These are phyloP conservation scores for Abrostola triplasia DNA, from an alignment of 2,888 invertebrate species.

Conservation along the genomic window DNA sequence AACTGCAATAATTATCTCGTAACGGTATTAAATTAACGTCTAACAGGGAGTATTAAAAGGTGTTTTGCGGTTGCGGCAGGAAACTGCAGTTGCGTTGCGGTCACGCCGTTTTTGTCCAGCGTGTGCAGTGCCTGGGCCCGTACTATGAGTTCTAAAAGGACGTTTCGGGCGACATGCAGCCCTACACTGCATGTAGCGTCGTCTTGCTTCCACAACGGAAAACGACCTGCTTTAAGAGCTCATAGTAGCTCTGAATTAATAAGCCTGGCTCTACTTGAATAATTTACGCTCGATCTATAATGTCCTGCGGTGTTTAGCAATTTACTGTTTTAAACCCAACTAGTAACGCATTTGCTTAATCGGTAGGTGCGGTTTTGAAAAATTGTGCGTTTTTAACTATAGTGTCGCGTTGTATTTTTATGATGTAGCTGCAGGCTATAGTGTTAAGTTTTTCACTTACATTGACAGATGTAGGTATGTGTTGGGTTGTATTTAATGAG, in stretches of 20 bases:
- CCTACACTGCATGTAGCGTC: slow-evolving; percentile 3
- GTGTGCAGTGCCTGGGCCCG: slow-evolving; percentile 53
- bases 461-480: neutral
- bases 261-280: slow-evolving; percentile 58
- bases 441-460: slow-evolving; percentile 3
- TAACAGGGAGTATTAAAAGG: slow-evolving; percentile 76
- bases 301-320: slow-evolving; percentile 47
- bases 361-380: slow-evolving; percentile 36
- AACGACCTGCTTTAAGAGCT: too few species aligned
- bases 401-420: slow-evolving; percentile 22
- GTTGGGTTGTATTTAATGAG: neutral
- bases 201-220: too few species aligned
- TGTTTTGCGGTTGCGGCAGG: slow-evolving; percentile 83
- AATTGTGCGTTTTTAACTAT: slow-evolving; percentile 19
- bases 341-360: slow-evolving; percentile 44
- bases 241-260: slow-evolving; percentile 58
- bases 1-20: slow-evolving; percentile 61
- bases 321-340: slow-evolving; percentile 39
- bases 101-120: slow-evolving; percentile 73
- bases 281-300: slow-evolving; percentile 55
- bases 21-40: slow-evolving; percentile 76
- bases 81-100: slow-evolving; percentile 79
- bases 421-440: neutral
- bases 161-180: slow-evolving; percentile 3
- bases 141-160: too few species aligned